These are phyloP conservation scores for Sarcophaga bullata DNA, from an alignment of 1,140 invertebrate species.

Conservation along the genomic window DNA sequence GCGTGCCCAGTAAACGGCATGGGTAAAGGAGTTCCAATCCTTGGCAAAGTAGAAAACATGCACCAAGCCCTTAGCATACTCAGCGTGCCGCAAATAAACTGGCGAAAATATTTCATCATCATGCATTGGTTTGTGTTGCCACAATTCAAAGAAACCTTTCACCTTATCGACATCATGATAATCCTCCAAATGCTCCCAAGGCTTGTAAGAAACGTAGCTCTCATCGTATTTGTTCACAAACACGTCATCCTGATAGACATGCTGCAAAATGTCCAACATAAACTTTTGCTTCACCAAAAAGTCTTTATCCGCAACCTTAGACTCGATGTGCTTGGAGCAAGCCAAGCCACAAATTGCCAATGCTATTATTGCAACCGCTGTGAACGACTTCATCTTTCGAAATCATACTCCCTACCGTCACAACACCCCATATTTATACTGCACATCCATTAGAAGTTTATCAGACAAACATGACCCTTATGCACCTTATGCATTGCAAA, in stretches of 20 bases:
- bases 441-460: slow-evolving; percentile 8
- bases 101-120: slow-evolving; percentile 70
- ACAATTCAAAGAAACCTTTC: slow-evolving; percentile 67
- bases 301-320: slow-evolving; percentile 68
- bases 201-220: slow-evolving; percentile 53
- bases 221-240: slow-evolving; percentile 63
- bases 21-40: slow-evolving; percentile 74
- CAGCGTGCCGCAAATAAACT: slow-evolving; percentile 66
- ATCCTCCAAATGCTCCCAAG: slow-evolving; percentile 65
- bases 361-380: slow-evolving; percentile 54
- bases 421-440: slow-evolving; percentile 39
- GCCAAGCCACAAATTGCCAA: slow-evolving; percentile 59
- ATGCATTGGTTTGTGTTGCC: slow-evolving; percentile 67
- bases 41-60: slow-evolving; percentile 72
- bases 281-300: slow-evolving; percentile 70
- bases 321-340: slow-evolving; percentile 65
- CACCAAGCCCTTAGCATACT: slow-evolving; percentile 69
- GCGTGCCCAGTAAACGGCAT: slow-evolving; percentile 71
- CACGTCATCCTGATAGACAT: slow-evolving; percentile 69
- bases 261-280: slow-evolving; percentile 68
- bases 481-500: background rate
- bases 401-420: slow-evolving; percentile 50
- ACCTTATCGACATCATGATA: slow-evolving; percentile 67
- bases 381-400: slow-evolving; percentile 63
- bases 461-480: slow-evolving; percentile 8